Conservation (phyloP, 1,140 invertebrate species). For the Cyclargus thomasi region DNA sequence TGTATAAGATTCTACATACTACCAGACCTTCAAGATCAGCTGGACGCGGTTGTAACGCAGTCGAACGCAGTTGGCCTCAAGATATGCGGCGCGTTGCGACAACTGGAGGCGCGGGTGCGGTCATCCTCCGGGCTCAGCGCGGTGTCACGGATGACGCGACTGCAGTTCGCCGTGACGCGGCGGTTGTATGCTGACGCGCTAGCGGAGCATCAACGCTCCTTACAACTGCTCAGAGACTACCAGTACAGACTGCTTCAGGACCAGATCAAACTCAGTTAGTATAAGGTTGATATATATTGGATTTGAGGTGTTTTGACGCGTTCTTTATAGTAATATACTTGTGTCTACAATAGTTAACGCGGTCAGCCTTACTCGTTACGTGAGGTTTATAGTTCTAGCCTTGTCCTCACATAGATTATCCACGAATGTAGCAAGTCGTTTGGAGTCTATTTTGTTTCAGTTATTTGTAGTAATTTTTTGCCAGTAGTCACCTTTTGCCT, state of each 20-base stretch:
- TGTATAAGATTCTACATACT: slow-evolving; percentile 17
- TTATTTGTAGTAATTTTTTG: too few species aligned
- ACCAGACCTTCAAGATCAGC: slow-evolving; percentile 76
- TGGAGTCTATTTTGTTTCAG: too few species aligned
- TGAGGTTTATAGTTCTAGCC: too few species aligned
- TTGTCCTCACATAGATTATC: too few species aligned
- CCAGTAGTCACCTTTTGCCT: too few species aligned
- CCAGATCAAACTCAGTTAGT: slow-evolving; percentile 80
- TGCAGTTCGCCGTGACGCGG: slow-evolving; percentile 73
- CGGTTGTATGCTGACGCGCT: slow-evolving; percentile 77
- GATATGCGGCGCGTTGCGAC: slow-evolving; percentile 59
- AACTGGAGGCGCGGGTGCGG: slow-evolving; percentile 48
- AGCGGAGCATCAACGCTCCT: slow-evolving; percentile 83
- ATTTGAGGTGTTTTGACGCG: not conserved
- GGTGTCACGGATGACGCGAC: slow-evolving; percentile 60
- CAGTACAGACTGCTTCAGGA: slow-evolving; percentile 84
- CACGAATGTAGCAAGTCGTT: too few species aligned
- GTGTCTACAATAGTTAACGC: too few species aligned
- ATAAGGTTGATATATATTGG: not conserved
- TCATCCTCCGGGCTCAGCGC: slow-evolving; percentile 39
- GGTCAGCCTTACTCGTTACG: too few species aligned
- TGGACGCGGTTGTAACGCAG: slow-evolving; percentile 63
- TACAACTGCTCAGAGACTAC: slow-evolving; percentile 74
- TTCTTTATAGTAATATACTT: too few species aligned
- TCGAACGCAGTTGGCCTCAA: slow-evolving; percentile 52